Evolutionary conservation across 2,113 vertebrate species (phyloP), one percentile per base, ranked within the genome.

Genomic region (Excalfactoria chinensis): DNA sequence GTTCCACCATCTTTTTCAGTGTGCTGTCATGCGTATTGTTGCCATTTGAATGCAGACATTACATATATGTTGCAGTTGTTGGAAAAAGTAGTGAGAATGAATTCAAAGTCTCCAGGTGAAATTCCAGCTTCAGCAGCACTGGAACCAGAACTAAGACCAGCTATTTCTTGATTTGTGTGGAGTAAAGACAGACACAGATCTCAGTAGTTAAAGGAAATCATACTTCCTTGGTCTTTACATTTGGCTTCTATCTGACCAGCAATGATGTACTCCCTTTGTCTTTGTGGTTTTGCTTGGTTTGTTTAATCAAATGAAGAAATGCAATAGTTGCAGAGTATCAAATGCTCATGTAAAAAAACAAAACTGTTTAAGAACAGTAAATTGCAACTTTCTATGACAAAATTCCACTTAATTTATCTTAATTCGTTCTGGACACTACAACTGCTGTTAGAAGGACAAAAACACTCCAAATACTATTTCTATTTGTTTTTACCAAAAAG

Each of bases 1-100:
- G 7, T 70, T 78, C 30, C 19, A 22, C 32, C 13, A 6, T 32
- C 22, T 74, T 81, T 62, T 32, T 64, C 34, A 40, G 14, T 13
- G 1, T 70, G 21, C 26, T 17, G 3, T 87, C 20, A 7, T 32
- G 22, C 25, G 22, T 28, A 53, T 78, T 22, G 19, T 22, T 70
- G 8, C 2, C 43, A 78, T 81, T 72, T 69, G 34, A 81, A 86
- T 56, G 21, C 6, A 78, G 26, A 55, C 40, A 58, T 84, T 43
- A 20, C 35, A 53, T 1, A 0, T 7, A 28, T 4, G 6, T 64
- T 10, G 6, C 0, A 0, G 18, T 55, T n/a, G 22, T 1, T 69
- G 58, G 49, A 89, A 22, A 43, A 82, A 86, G n/a, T 43, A 25
- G 34, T 75, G 26, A 86, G 53, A 75, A 63, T 12, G 93, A 85